phyloP scores from a whole-genome alignment of 2,888 invertebrate genomes.

The Tinea semifulvella region DNA sequence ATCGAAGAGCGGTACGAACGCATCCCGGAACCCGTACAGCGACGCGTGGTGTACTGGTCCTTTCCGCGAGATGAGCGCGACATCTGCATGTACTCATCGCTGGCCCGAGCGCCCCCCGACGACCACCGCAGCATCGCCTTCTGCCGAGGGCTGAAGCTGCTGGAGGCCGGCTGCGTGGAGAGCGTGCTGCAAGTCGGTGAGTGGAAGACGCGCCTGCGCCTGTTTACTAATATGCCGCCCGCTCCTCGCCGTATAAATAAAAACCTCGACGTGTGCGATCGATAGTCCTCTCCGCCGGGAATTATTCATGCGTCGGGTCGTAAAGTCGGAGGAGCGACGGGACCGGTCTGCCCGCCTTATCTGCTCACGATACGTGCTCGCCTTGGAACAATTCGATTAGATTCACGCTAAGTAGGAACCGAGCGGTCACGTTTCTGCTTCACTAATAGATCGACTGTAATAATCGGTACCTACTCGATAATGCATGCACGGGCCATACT shows the following conservation, averaged over 20 bases:
- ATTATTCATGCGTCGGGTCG: conserved; percentile 62
- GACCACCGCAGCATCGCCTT: conserved; percentile 86
- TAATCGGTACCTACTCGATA: neutral
- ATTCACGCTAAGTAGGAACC: conserved; percentile 6
- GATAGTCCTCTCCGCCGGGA: conserved; percentile 62
- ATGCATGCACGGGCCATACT: neutral
- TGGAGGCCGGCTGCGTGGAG: conserved; percentile 84
- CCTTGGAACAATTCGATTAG: conserved; percentile 15
- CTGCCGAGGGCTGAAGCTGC: conserved; percentile 84
- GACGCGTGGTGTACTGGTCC: conserved; percentile 88
- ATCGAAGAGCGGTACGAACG: conserved; percentile 88
- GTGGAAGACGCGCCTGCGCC: conserved; percentile 66
- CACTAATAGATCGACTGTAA: neutral
- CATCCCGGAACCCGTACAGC: conserved; percentile 89
- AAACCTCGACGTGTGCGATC: conserved; percentile 67
- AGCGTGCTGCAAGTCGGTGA: conserved; percentile 90
- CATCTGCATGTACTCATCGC: conserved; percentile 90
- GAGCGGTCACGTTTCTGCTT: conserved; percentile 11
- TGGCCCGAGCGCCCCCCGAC: conserved; percentile 68
- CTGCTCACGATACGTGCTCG: conserved; percentile 14
- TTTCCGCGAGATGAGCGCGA: conserved; percentile 88
- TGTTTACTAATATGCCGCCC: conserved; percentile 67
- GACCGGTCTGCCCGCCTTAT: conserved; percentile 13
- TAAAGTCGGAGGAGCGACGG: conserved; percentile 26
- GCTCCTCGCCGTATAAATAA: conserved; percentile 59